Conservation (phyloP, 2,888 invertebrate species). For the Tillus elongatus region DNA sequence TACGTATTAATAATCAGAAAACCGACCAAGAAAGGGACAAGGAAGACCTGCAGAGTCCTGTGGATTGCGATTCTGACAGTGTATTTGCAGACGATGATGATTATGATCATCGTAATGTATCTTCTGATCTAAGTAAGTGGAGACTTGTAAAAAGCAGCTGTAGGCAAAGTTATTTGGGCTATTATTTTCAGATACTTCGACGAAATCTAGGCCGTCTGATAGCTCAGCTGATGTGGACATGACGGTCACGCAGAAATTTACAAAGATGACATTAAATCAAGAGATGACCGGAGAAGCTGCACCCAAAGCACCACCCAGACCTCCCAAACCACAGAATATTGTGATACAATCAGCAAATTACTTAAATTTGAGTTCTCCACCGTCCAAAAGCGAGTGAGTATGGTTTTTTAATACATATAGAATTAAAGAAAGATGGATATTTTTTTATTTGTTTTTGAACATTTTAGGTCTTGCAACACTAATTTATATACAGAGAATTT, state of each 20-base stretch:
- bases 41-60: constrained; percentile 54
- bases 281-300: constrained; percentile 24
- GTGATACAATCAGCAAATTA: constrained; percentile 38
- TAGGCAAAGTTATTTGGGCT: background rate
- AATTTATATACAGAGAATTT: too few species aligned
- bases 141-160: background rate
- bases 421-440: background rate
- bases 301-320: constrained; percentile 54
- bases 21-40: constrained; percentile 27
- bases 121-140: constrained; percentile 32
- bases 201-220: constrained; percentile 46
- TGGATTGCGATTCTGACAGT: constrained; percentile 51
- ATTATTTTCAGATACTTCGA: constrained; percentile 18
- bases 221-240: constrained; percentile 50
- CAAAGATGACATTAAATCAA: constrained; percentile 41
- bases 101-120: constrained; percentile 39
- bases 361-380: constrained; percentile 36
- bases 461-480: too few species aligned
- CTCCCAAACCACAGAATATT: constrained; percentile 62
- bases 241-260: constrained; percentile 50
- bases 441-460: constrained; percentile 1
- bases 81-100: constrained; percentile 60
- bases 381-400: constrained; percentile 5
- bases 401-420: background rate
- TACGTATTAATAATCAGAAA: constrained; percentile 29